Evolutionary conservation across 92 coral and sea anemone genomes (phyloP), one percentile per base, ranked within the genome.

Genomic region (Epizoanthus scotinus): DNA sequence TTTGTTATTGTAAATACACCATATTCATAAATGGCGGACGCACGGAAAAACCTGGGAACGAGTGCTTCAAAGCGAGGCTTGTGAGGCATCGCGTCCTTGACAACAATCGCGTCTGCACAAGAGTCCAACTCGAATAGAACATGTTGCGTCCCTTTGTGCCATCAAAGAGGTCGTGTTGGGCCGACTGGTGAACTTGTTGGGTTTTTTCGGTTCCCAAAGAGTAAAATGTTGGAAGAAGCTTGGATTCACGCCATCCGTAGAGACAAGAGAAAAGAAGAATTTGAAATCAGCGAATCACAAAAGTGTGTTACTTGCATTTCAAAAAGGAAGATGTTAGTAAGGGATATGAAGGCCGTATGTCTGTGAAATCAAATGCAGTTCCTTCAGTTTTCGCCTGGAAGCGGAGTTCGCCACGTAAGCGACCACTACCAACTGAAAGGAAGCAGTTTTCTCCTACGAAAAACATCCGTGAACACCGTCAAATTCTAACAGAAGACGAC

Each of bases 281-380:
- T 27, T 29, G 70, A 27, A 27, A 36, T 65, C 68, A 36, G 28
- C 24, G 82, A 67, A 77, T 34, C 67, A 80, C 89, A 3, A 79
- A 71, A 57, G 89, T 90, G 57, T 87, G 91, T 83, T 90, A 87
- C 9, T 71, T 82, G 19, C 91, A 87, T 65, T 90, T 90, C 50
- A 86, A 82, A 71, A n/a, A 47, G 20, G 49, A 42, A 19, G 87
- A 82, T 77, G 22, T 82, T 4, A 49, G 58, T 15, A 87, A 77
- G 77, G 78, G 78, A 55, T 70, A 83, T 56, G 67, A 71, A n/a
- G 87, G 84, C 60, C 69, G 73, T 2, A 24, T 47, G 58, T 57
- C 60, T 52, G 26, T 83, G 5, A 74, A 56, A 40, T n/a, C 60
- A 21, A 57, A 28, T 25, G 82, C 83, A 38, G 86, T 73, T 67